phyloP scores from a whole-genome alignment of 1,140 invertebrate genomes.

The Drosophila hydei region DNA sequence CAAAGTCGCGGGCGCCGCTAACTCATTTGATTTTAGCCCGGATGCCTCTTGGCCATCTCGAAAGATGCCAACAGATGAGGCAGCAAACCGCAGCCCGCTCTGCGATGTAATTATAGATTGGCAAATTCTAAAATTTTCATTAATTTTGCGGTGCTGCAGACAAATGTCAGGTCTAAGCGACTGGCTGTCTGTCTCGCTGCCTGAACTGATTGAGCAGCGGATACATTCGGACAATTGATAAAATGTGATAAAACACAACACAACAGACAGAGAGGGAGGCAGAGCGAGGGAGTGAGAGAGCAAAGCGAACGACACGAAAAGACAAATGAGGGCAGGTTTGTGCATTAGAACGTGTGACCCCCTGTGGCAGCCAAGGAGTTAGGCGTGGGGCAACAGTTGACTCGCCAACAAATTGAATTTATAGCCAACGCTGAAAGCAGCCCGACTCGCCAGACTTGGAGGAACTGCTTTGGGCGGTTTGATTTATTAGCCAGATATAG shows the following conservation, averaged over 20 bases:
- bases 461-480: constrained; percentile 29
- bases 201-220: constrained; percentile 71
- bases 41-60: neutral
- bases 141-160: constrained; percentile 70
- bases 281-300: neutral
- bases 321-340: constrained; percentile 77
- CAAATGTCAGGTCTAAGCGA: constrained; percentile 40
- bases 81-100: constrained; percentile 44
- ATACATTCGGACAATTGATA: constrained; percentile 80
- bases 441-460: constrained; percentile 20
- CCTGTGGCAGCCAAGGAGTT: constrained; percentile 11
- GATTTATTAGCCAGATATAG: constrained; percentile 77
- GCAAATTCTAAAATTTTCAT: constrained; percentile 80
- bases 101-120: constrained; percentile 82
- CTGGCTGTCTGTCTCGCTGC: neutral
- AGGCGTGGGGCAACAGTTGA: constrained; percentile 11
- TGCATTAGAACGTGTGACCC: constrained; percentile 62
- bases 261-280: neutral
- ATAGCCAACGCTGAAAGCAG: constrained; percentile 62
- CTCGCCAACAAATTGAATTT: constrained; percentile 78
- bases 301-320: constrained; percentile 46
- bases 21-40: constrained; percentile 73
- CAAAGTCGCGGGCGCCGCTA: constrained; percentile 40
- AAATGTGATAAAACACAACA: constrained; percentile 71
- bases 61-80: constrained; percentile 68